Evolutionary conservation across 2,113 vertebrate genomes (phyloP).

Genomic region (Galeopterus variegatus): DNA sequence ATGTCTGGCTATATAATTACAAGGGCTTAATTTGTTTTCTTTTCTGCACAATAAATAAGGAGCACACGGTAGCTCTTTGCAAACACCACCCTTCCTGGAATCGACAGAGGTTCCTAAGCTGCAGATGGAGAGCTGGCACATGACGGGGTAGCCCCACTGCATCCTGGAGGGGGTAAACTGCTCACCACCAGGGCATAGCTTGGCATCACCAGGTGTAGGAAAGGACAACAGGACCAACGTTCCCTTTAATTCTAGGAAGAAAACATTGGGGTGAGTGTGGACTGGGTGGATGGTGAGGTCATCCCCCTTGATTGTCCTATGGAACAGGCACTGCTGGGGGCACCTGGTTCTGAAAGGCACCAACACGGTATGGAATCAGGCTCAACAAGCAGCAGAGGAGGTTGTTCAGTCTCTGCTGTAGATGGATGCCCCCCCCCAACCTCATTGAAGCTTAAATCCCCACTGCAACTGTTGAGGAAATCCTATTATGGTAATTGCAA

Average conservation of each 20-base stretch:
- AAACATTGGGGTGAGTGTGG: rapidly evolving
- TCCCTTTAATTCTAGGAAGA: background rate
- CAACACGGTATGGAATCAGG: rapidly evolving
- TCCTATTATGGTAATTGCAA: no score
- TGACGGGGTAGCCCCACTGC: background rate
- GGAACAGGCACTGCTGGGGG: background rate
- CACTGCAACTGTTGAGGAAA: no score
- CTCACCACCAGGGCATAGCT: background rate
- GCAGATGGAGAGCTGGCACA: background rate
- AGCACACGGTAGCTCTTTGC: conserved; percentile 80
- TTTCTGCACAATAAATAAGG: conserved; percentile 87
- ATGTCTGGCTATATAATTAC: conserved; percentile 87
- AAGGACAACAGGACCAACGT: background rate
- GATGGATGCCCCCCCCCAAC: no score
- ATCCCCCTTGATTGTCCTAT: rapidly evolving
- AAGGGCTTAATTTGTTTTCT: conserved; percentile 90
- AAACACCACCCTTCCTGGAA: conserved; percentile 67
- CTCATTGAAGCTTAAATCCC: no score
- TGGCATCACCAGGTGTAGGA: background rate
- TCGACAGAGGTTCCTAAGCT: background rate
- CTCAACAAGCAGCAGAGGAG: background rate
- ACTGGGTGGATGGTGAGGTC: background rate
- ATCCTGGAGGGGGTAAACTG: background rate
- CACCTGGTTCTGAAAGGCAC: background rate
- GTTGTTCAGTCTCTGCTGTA: background rate